A percentile compares a stretch with the other conserved stretches of the same genome.
phyloP scores from a whole-genome alignment of 2,797 vertebrate genomes.

The Pachyuromys duprasi region DNA sequence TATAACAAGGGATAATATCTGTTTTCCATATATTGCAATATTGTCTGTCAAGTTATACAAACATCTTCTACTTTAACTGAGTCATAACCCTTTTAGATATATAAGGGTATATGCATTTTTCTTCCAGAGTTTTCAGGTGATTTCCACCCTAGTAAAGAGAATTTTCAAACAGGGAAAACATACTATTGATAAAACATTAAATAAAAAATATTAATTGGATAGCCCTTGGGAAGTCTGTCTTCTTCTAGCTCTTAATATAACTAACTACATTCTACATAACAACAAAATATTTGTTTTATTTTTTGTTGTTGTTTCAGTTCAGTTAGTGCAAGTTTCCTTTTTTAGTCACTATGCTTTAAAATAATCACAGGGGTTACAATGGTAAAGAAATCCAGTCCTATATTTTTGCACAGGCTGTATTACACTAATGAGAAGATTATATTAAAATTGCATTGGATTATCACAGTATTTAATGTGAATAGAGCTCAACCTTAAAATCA shows the following conservation, averaged over 20 bases:
- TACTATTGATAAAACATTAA: not conserved
- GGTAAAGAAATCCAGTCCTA: not conserved
- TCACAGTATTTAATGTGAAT: not conserved
- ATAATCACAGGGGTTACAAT: not conserved
- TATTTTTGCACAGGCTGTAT: not conserved
- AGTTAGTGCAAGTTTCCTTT: not conserved
- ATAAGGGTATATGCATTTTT: not conserved
- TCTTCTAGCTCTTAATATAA: not conserved
- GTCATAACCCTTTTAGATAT: not conserved
- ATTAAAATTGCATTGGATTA: not conserved
- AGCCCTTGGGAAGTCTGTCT: not conserved
- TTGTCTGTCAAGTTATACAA: not conserved
- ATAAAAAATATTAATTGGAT: not conserved
- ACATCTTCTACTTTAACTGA: not conserved
- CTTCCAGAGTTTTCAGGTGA: not conserved
- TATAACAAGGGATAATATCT: not conserved
- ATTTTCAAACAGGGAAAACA: not conserved
- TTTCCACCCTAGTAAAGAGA: not conserved
- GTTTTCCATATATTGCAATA: not conserved
- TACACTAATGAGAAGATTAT: not conserved
- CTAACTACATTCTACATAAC: not conserved
- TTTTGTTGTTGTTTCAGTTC: not conserved
- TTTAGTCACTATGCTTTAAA: not conserved
- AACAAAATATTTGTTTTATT: not conserved
- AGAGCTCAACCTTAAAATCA: constrained; percentile 2